These are phyloP conservation scores for Spodoptera picta DNA, from an alignment of 2,888 invertebrate genomes.

Conservation along the genomic window DNA sequence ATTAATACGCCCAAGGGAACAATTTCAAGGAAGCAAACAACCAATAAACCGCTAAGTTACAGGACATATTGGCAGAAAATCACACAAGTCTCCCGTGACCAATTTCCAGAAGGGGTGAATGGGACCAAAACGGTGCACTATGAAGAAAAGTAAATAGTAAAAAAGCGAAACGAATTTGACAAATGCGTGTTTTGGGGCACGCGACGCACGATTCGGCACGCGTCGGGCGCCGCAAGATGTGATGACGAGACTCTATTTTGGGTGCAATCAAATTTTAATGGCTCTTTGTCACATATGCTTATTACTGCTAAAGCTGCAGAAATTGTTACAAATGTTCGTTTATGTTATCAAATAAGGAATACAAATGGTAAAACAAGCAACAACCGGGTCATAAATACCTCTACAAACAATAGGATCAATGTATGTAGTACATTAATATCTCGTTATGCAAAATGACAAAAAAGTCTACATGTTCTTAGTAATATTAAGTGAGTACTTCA, in stretches of 20 bases:
- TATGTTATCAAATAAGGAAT: constrained; percentile 20
- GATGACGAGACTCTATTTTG: constrained; percentile 62
- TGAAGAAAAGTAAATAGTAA: constrained; percentile 82
- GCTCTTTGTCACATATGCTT: constrained; percentile 60
- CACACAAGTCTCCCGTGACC: constrained; percentile 81
- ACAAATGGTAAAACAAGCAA: constrained; percentile 3
- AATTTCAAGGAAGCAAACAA: constrained; percentile 57
- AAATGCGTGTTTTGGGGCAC: constrained; percentile 87
- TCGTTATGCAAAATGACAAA: constrained; percentile 33
- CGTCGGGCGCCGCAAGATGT: constrained; percentile 64
- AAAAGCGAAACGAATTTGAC: constrained; percentile 86
- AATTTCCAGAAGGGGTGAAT: constrained; percentile 78
- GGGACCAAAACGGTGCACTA: constrained; percentile 65
- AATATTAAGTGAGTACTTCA: constrained; percentile 45
- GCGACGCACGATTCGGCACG: constrained; percentile 77
- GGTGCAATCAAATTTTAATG: constrained; percentile 67
- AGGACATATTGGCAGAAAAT: constrained; percentile 83
- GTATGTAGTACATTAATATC: constrained; percentile 38
- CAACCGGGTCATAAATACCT: neutral
- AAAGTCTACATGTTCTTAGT: constrained; percentile 17
- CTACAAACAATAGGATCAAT: constrained; percentile 26
- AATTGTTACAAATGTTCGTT: constrained; percentile 15
- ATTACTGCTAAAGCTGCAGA: constrained; percentile 47
- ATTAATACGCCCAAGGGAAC: constrained; percentile 65
- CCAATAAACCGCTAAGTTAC: constrained; percentile 80